Base-by-base conservation (phyloP, 2,888 invertebrate genomes). In the Drosophila atripex region DNA sequence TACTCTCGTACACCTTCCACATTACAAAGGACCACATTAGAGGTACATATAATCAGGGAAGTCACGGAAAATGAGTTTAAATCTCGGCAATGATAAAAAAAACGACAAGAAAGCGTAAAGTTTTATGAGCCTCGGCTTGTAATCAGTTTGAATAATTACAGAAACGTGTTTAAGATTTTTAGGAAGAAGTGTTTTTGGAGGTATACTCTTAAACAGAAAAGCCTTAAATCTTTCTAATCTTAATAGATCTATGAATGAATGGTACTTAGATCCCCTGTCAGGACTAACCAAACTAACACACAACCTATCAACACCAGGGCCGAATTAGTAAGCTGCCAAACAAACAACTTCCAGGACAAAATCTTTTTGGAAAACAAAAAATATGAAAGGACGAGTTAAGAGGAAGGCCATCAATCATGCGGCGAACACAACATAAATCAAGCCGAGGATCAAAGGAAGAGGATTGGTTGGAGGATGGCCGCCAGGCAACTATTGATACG, bases 391-490 rank as follows among this genome's bases (percentile, higher is more conserved):
- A 12, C 51, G 49, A 53, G 45, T 28, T 56, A 73, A 53, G 53
- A 57, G 71, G 50, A 68, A 68, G 57, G 46, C 78, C 90, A 90
- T 90, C 90, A 90, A 90, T 90, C 90, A 90, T 73, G 38, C 54
- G 71, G 68, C 54, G 72, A 76, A 79, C 73, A 71, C 80, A 79
- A 89, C 89, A 90, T 90, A 89, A 90, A 90, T 90, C 90, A 90
- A 85, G 78, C 75, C 55, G 68, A 74, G 64, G 72, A 71, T 57
- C 65, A 57, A 71, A 45, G 12, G n/a, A 51, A 41, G 39, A 23
- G 32, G 50, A 21, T 28, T 25, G 54, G 25, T 49, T 46, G 21
- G 58, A 35, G 21, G 58, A 35, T 35, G 35, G 25, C 57, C 57
- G 53, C 47, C 61, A 50, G 78, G 38, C 52, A 65, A 32, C 11